These are phyloP conservation scores for Halocynthia roretzi DNA, from an alignment of 23 tunicate species.

Conservation along the genomic window DNA sequence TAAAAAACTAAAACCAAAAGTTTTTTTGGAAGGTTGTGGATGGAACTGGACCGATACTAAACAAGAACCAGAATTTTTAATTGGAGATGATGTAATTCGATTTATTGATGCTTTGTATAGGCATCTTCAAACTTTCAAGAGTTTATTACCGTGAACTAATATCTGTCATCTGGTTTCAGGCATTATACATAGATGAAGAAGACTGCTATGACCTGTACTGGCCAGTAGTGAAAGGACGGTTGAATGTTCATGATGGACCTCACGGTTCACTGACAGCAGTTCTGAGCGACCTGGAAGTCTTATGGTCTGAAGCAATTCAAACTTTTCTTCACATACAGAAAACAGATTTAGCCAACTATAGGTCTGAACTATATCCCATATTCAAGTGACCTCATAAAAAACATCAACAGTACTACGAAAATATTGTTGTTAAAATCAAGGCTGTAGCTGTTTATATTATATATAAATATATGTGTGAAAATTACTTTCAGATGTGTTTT, in stretches of 20 bases:
- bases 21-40: conserved; percentile 54
- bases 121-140: too few species aligned
- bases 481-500: conserved; percentile 39
- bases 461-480: background rate
- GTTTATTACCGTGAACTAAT: background rate
- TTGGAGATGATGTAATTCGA: conserved; percentile 66
- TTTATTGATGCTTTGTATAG: background rate
- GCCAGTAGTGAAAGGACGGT: conserved; percentile 74
- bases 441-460: background rate
- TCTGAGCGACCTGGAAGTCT: conserved; percentile 36
- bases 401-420: too few species aligned
- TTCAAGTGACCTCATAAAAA: too few species aligned
- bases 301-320: conserved; percentile 66
- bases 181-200: conserved; percentile 68
- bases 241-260: conserved; percentile 25
- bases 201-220: conserved; percentile 74
- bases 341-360: conserved; percentile 34
- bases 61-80: conserved; percentile 39
- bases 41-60: conserved; percentile 77
- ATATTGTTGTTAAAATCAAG: too few species aligned
- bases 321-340: conserved; percentile 36
- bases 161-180: conserved; percentile 18
- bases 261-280: conserved; percentile 49
- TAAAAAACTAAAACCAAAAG: conserved; percentile 39
- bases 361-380: conserved; percentile 7